Evolutionary conservation across 2,797 vertebrate species (phyloP).

Genomic region (Avahi laniger): DNA sequence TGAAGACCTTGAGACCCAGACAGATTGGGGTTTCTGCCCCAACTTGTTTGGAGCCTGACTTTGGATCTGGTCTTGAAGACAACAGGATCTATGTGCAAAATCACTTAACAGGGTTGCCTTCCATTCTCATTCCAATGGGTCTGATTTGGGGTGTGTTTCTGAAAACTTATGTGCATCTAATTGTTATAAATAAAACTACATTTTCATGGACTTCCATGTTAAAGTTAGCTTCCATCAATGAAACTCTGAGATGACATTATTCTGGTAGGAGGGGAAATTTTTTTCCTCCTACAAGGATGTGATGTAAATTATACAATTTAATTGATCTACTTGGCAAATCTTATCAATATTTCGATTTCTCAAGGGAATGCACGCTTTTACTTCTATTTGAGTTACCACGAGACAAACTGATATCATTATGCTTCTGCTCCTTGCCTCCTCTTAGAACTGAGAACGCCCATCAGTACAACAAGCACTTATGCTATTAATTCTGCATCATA

Average conservation of each 20-base stretch:
- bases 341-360: background rate
- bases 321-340: background rate
- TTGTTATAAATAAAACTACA: background rate
- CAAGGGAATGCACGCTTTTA: background rate
- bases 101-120: background rate
- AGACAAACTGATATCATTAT: background rate
- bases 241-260: background rate
- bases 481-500: background rate
- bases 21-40: background rate
- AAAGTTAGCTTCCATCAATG: background rate
- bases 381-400: background rate
- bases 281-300: background rate
- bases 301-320: background rate
- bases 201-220: background rate
- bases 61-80: background rate
- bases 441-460: background rate
- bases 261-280: background rate
- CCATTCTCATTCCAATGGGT: background rate
- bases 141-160: background rate
- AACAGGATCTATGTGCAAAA: background rate
- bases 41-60: background rate
- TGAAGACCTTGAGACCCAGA: background rate
- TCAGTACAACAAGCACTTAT: background rate
- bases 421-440: background rate
- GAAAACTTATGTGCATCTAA: background rate